Percentiles rank a stretch among this genome's conserved stretches.
phyloP scores from a whole-genome alignment of 2,888 invertebrate genomes.

The Ypsolopha sequella region DNA sequence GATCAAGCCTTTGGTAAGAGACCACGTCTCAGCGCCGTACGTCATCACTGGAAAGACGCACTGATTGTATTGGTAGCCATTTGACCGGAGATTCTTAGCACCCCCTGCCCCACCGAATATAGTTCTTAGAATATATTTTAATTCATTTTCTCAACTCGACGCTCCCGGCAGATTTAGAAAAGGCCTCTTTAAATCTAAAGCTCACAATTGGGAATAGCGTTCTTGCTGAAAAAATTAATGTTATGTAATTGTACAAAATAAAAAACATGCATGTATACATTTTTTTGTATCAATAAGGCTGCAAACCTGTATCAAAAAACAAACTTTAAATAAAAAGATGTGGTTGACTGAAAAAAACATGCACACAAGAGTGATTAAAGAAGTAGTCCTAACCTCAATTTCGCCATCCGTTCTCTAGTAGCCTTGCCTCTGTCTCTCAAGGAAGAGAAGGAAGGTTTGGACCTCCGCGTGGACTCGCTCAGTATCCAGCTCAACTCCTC shows the following conservation, averaged over 20 bases:
- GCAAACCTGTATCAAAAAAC: not conserved
- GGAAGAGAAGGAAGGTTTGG: slow-evolving; percentile 74
- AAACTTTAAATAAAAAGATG: not conserved
- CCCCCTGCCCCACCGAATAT: too few species aligned
- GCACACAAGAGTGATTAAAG: not conserved
- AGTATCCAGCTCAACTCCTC: slow-evolving; percentile 76
- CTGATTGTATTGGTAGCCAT: too few species aligned
- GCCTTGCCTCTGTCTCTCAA: slow-evolving; percentile 53
- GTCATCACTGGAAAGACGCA: too few species aligned
- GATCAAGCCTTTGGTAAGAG: too few species aligned
- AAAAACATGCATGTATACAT: too few species aligned
- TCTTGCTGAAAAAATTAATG: too few species aligned
- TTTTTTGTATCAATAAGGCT: not conserved
- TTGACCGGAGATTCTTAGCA: too few species aligned
- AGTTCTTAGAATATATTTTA: too few species aligned
- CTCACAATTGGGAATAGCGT: too few species aligned
- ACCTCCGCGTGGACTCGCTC: slow-evolving; percentile 75
- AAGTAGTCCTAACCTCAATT: slow-evolving; percentile 35
- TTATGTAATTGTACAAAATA: too few species aligned
- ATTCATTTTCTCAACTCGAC: too few species aligned
- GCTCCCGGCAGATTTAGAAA: not conserved
- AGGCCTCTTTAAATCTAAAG: not conserved
- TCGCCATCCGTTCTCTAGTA: slow-evolving; percentile 45
- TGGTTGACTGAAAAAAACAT: not conserved
- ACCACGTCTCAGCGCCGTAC: too few species aligned